These are phyloP conservation scores for Drosophila buzzatii DNA, from an alignment of 2,888 invertebrate genomes.

Conservation along the genomic window DNA sequence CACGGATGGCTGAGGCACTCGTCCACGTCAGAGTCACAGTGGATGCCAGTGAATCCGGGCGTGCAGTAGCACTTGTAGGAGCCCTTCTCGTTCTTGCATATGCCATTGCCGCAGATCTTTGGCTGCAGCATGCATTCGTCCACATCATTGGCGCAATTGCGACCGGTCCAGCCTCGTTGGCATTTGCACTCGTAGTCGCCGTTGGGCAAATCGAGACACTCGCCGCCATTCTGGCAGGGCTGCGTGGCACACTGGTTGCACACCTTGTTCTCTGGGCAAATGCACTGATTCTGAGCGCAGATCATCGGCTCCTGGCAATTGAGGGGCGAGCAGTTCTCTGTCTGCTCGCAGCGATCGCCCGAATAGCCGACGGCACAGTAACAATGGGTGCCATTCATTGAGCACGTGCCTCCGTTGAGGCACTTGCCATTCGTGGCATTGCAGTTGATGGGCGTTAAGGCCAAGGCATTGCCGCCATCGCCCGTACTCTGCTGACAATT, in stretches of 20 bases:
- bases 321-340: slow-evolving; percentile 78
- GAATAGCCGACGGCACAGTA: slow-evolving; percentile 83
- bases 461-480: slow-evolving; percentile 55
- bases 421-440: slow-evolving; percentile 82
- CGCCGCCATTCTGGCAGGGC: slow-evolving; percentile 89
- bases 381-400: slow-evolving; percentile 83
- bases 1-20: slow-evolving; percentile 95
- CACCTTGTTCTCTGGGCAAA: slow-evolving; percentile 84
- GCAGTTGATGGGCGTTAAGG: slow-evolving; percentile 71
- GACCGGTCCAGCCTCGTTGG: slow-evolving; percentile 87
- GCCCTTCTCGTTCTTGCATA: slow-evolving; percentile 92
- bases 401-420: slow-evolving; percentile 84
- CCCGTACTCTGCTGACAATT: slow-evolving; percentile 82
- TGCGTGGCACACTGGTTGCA: slow-evolving; percentile 87
- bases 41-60: slow-evolving; percentile 94
- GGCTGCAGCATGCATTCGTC: slow-evolving; percentile 88
- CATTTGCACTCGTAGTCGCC: slow-evolving; percentile 87
- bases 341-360: slow-evolving; percentile 83
- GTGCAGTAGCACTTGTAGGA: slow-evolving; percentile 94
- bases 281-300: slow-evolving; percentile 83
- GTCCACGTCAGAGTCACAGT: slow-evolving; percentile 94
- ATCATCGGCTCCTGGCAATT: slow-evolving; percentile 85
- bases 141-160: slow-evolving; percentile 88
- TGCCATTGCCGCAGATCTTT: slow-evolving; percentile 92
- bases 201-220: slow-evolving; percentile 87